Evolutionary conservation across 2,888 invertebrate genomes (phyloP), one percentile per base, ranked within the genome.

Genomic region (Antheraea yamamai): DNA sequence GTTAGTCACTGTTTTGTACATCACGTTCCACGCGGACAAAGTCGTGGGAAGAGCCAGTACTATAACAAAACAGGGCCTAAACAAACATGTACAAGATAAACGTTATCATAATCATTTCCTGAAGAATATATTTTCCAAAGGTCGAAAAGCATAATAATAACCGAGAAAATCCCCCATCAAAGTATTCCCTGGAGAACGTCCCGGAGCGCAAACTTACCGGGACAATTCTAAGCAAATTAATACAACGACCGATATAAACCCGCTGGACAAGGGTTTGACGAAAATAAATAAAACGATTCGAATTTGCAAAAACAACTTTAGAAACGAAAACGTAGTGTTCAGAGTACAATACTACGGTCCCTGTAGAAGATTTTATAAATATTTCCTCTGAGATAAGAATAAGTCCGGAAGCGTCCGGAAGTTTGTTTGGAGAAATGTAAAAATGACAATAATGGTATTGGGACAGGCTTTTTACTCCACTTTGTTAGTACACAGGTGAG

Each of bases 171-270:
- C 61, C 61, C 10, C 61, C 23, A 14, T 23, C 61, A 23, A 61
- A 61, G 23, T 23, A 61, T 61, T 61, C 61, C 61, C 61, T 23
- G 10, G 61, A 61, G 68, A 35, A 68, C 6, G 23, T 35, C 68
- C 30, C 68, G 14, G 35, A 68, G 20, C 30, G 7, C 68, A 20
- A 70, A 70, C 10, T 70, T 39, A 70, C 39, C 39, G 70, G n/a
- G 39, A 39, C 70, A 20, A 70, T 70, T 39, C 39, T 18, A 18
- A 39, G 35, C 70, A 70, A 70, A 70, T 70, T 70, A 70, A 18
- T 70, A 39, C 39, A 70, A n/a, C 39, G 39, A 70, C 35, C 39
- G n/a, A 39, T 39, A 70, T 6, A 70, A 39, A 39, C 14, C 20
- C 18, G 68, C 35, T 16, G 61, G 61, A 23, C 30, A 18, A 35